Conservation (phyloP, 2,888 invertebrate genomes). For the Drosophila atripex region DNA sequence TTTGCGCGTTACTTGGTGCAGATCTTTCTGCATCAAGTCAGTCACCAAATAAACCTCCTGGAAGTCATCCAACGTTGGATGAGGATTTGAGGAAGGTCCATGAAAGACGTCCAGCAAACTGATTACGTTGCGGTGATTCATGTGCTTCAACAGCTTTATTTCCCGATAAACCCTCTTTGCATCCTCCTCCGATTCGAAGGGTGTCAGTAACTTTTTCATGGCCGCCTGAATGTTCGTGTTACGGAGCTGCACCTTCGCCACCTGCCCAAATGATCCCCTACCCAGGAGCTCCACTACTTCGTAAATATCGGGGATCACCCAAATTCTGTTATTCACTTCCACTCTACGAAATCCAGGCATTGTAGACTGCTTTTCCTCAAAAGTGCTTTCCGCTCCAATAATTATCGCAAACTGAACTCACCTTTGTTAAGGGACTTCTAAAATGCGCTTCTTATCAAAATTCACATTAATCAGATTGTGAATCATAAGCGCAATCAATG, state of each 20-base stretch:
- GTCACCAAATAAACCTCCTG: slow-evolving; percentile 98
- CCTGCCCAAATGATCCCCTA: slow-evolving; percentile 96
- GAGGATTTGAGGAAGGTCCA: slow-evolving; percentile 86
- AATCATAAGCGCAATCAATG: slow-evolving; percentile 1
- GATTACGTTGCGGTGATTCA: slow-evolving; percentile 99
- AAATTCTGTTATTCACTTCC: slow-evolving; percentile 78
- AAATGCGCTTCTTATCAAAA: not conserved
- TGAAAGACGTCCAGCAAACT: slow-evolving; percentile 96
- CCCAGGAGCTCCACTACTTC: slow-evolving; percentile 95
- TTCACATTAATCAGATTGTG: not conserved
- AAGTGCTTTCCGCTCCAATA: not conserved
- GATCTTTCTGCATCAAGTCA: slow-evolving; percentile 98
- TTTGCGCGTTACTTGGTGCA: slow-evolving; percentile 98
- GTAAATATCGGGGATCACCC: slow-evolving; percentile 97
- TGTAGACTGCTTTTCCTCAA: not conserved
- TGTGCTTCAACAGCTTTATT: slow-evolving; percentile 96
- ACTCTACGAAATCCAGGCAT: slow-evolving; percentile 4
- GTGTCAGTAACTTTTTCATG: slow-evolving; percentile 98
- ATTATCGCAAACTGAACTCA: slow-evolving; percentile 1
- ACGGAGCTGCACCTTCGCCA: slow-evolving; percentile 53
- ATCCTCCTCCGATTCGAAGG: slow-evolving; percentile 98
- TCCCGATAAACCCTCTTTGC: slow-evolving; percentile 98
- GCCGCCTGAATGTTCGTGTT: slow-evolving; percentile 87
- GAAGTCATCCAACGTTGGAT: slow-evolving; percentile 2
- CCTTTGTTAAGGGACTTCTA: not conserved